Conservation (phyloP, 2,113 vertebrate species). For the Aix galericulata region DNA sequence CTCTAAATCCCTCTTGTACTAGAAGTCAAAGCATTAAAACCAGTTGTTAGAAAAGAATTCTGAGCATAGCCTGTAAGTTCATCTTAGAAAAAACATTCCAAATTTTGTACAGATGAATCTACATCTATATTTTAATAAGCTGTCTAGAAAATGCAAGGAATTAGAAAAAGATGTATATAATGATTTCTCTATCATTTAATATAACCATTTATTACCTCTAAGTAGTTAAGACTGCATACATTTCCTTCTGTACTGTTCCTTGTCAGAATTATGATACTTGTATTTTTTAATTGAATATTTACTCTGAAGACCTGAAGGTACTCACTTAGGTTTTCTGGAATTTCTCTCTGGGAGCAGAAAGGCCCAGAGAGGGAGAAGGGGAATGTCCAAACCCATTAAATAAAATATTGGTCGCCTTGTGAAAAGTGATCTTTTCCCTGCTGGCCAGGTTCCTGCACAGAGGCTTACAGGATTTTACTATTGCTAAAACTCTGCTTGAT, state of each 20-base stretch:
- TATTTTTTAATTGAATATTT: neutral
- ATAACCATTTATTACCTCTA: slow-evolving; percentile 55
- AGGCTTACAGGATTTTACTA: neutral
- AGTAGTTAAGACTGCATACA: slow-evolving; percentile 16
- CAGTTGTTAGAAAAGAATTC: slow-evolving; percentile 71
- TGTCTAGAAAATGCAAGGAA: slow-evolving; percentile 74
- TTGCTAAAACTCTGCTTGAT: neutral
- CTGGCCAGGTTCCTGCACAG: neutral
- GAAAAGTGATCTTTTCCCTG: neutral
- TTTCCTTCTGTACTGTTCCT: slow-evolving; percentile 25
- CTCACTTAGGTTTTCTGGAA: neutral
- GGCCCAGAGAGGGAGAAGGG: neutral
- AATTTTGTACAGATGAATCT: slow-evolving; percentile 65
- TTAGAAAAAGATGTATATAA: slow-evolving; percentile 72
- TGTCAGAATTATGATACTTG: neutral
- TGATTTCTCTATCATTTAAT: slow-evolving; percentile 57
- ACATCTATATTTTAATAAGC: slow-evolving; percentile 65
- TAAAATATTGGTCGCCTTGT: neutral
- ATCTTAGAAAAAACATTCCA: slow-evolving; percentile 67
- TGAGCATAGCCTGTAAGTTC: slow-evolving; percentile 40
- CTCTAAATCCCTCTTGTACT: slow-evolving; percentile 54
- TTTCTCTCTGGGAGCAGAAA: slow-evolving; percentile 29
- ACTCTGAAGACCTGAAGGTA: slow-evolving; percentile 4
- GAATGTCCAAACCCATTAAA: neutral
- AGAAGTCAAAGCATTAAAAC: slow-evolving; percentile 74